phyloP scores from a whole-genome alignment of 2,888 invertebrate genomes.

The Incurvaria masculella region DNA sequence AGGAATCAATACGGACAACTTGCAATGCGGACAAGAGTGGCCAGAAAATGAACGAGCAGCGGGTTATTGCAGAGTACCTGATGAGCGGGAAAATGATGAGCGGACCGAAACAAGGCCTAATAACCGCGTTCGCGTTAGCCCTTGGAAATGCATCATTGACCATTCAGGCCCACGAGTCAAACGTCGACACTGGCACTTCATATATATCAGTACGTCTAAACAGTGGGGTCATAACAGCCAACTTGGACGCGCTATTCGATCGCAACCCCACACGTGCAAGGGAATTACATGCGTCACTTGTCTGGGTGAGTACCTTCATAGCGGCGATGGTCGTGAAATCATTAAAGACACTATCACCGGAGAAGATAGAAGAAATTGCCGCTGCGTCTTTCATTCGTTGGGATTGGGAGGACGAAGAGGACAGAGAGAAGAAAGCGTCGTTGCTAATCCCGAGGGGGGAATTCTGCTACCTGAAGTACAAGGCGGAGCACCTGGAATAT shows the following conservation, averaged over 20 bases:
- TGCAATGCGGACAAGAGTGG: too few relatives aligned
- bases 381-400: background rate
- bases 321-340: background rate
- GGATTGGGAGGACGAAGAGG: background rate
- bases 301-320: background rate
- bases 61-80: too few relatives aligned
- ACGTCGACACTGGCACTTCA: background rate
- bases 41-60: too few relatives aligned
- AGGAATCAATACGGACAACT: too few relatives aligned
- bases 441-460: background rate
- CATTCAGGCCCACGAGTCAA: background rate
- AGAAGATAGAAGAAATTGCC: background rate
- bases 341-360: background rate
- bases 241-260: background rate
- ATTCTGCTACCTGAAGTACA: background rate
- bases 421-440: too few relatives aligned
- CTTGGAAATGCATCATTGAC: background rate
- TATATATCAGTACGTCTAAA: background rate
- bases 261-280: background rate
- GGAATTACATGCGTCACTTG: background rate
- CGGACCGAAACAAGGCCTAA: too few relatives aligned
- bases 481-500: background rate
- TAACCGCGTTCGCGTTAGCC: too few relatives aligned
- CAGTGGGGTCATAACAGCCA: background rate
- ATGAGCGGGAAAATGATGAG: too few relatives aligned